Evolutionary conservation across 1,140 invertebrate species (phyloP), one percentile per base, ranked within the genome.

Genomic region (Papilio helenus): DNA sequence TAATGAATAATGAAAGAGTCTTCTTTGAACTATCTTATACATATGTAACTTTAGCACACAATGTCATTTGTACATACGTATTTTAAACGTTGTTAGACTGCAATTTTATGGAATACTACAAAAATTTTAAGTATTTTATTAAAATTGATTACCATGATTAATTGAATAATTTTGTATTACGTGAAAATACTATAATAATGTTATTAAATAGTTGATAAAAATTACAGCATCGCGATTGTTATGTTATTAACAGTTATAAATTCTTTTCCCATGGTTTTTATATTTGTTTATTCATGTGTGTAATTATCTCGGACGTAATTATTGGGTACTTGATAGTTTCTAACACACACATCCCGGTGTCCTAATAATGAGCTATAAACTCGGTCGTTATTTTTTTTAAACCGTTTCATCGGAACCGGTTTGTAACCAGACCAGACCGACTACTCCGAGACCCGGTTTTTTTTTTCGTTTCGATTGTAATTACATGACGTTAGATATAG

Each of bases 401-500:
- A 68, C 61, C 61, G 61, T 68, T 68, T 68, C 61, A 26, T 68
- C 61, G 29, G 26, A 68, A 68, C 61, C 61, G 61, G 61, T 68
- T 29, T 34, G 3, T 34, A 68, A 68, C 61, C 61, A 29, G 61
- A 68, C 61, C 61, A 68, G 14, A 16, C 26, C 61, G 61, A 68
- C 61, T 26, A 29, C 23, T 68, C 14, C 26, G 61, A 68, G 14
- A 26, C 26, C 12, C 23, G 58, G 23, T 61, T 26, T 68, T 65
- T 65, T n/a, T 65, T 68, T 68, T 68, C 26, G 10, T 16, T 29
- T 68, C 61, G 26, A 68, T 68, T 34, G 61, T 68, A 65, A 65
- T 65, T 65, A 65, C 58, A 65, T 65, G 58, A 65, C 58, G 58
- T 65, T 65, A 65, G 58, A 65, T 65, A 65, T 65, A 65, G n/a